Base-by-base conservation (phyloP, 2,797 vertebrate genomes). In the Lindbergichthys nudifrons region DNA sequence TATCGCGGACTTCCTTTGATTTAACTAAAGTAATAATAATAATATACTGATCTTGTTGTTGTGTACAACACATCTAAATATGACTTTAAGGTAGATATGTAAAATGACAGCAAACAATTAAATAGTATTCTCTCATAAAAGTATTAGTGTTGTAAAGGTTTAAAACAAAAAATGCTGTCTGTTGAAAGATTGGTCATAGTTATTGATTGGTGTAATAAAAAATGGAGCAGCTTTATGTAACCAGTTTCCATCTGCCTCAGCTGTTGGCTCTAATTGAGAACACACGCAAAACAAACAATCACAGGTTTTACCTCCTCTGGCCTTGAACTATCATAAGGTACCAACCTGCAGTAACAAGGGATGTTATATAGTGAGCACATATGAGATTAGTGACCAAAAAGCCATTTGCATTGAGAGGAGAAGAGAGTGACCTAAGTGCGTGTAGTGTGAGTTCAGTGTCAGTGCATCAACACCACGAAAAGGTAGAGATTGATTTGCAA, bases 201-300 rank as follows among this genome's bases (percentile, higher is more conserved):
- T 89, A 93, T 93, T 87, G 90, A 93, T 93, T 87, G 77, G 60
- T 81, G 81, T 81, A 71, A 84, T 76, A 73, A 84, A 84, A 89
- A 89, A 86, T 76, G 87, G 88, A 89, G 79, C 87, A 80, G 75
- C 80, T 93, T 94, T 94, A 91, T 89, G 83, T 92, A 94, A 94
- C 87, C 70, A 88, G 78, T 93, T 94, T 92, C 93, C 92, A 93
- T 93, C 86, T 87, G 84, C 86, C 82, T 89, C 85, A 81, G 81
- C 79, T 88, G 89, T 83, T 84, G 60, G 48, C 66, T 80, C 74
- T 85, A 85, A 91, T 81, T 80, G 74, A 83, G 85, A 87, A 88
- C 82, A 79, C 88, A 90, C 81, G 80, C 86, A 89, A 88, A 91
- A 87, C 86, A 90, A 89, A 87, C 88, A 90, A 73, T 76, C 81